Evolutionary conservation across 2,113 vertebrate species (phyloP).

Genomic region (Chaenocephalus aceratus): DNA sequence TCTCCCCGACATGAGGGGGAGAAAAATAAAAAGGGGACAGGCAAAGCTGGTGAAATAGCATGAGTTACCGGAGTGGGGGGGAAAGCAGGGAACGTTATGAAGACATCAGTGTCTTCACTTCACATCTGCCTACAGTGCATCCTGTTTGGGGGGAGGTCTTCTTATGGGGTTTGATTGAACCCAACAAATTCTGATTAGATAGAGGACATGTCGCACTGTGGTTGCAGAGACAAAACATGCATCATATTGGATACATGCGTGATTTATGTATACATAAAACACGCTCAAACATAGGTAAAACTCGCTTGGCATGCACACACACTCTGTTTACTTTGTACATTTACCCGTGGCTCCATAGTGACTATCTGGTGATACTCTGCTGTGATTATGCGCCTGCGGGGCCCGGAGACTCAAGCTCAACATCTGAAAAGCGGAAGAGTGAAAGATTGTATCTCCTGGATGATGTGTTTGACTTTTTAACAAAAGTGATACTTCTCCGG

Average conservation of each 20-base stretch:
- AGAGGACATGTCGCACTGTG: background rate
- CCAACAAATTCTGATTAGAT: constrained; percentile 53
- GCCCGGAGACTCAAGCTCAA: constrained; percentile 23
- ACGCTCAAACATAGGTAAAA: constrained; percentile 24
- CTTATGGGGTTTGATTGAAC: constrained; percentile 50
- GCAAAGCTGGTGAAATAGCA: constrained; percentile 45
- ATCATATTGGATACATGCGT: background rate
- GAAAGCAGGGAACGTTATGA: constrained; percentile 67
- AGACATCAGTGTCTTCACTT: constrained; percentile 78
- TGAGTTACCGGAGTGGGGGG: constrained; percentile 11
- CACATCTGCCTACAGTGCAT: constrained; percentile 72
- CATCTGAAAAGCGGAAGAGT: constrained; percentile 40
- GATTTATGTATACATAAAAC: background rate
- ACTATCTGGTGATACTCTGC: constrained; percentile 66
- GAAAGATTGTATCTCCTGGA: constrained; percentile 50
- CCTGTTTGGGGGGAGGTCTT: constrained; percentile 54
- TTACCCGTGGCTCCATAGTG: constrained; percentile 66
- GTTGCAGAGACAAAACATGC: constrained; percentile 52
- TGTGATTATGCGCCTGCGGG: constrained; percentile 39
- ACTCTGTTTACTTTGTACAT: constrained; percentile 51
- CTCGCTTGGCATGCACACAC: constrained; percentile 1
- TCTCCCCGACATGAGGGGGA: constrained; percentile 66
- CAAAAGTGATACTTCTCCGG: constrained; percentile 37
- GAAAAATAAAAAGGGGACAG: constrained; percentile 24
- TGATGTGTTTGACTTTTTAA: constrained; percentile 55